Evolutionary conservation across 2,888 invertebrate genomes (phyloP).

Genomic region (Cancer borealis): DNA sequence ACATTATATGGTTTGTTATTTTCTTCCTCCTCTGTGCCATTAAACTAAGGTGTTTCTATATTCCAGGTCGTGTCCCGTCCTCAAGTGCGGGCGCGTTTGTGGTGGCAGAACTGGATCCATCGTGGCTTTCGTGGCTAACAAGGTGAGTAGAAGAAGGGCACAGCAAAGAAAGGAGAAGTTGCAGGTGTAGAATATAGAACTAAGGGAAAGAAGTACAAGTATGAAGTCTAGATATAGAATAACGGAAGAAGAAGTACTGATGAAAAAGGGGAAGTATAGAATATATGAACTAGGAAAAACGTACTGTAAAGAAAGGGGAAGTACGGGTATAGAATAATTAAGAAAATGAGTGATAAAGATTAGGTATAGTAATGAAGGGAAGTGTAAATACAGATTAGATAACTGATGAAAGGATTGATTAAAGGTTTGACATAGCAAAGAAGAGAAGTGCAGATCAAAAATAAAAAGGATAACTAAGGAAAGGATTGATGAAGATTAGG

Average conservation of each 20-base stretch:
- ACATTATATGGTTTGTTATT: not conserved
- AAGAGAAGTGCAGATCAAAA: too few relatives aligned
- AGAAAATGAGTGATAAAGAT: not conserved
- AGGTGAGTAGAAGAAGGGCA: conserved; percentile 81
- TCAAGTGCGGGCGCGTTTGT: conserved; percentile 94
- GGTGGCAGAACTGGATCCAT: conserved; percentile 94
- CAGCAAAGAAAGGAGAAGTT: not conserved
- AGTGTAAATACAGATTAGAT: too few relatives aligned
- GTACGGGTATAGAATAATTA: not conserved
- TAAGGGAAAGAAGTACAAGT: not conserved
- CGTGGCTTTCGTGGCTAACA: conserved; percentile 91
- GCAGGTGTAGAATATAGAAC: not conserved
- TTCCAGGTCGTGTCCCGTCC: conserved; percentile 91
- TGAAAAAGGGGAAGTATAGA: too few relatives aligned
- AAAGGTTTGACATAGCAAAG: too few relatives aligned
- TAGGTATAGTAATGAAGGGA: too few relatives aligned
- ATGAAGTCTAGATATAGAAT: not conserved
- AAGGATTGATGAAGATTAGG: too few relatives aligned
- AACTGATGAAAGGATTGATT: too few relatives aligned
- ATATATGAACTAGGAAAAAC: not conserved
- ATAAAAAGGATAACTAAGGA: too few relatives aligned
- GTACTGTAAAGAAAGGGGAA: not conserved
- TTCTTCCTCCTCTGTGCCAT: not conserved
- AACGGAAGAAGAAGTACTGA: too few relatives aligned
- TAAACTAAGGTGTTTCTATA: conserved; percentile 64